Evolutionary conservation across 2,888 invertebrate species (phyloP), one percentile per base, ranked within the genome.

Genomic region (Escarpia spicata): DNA sequence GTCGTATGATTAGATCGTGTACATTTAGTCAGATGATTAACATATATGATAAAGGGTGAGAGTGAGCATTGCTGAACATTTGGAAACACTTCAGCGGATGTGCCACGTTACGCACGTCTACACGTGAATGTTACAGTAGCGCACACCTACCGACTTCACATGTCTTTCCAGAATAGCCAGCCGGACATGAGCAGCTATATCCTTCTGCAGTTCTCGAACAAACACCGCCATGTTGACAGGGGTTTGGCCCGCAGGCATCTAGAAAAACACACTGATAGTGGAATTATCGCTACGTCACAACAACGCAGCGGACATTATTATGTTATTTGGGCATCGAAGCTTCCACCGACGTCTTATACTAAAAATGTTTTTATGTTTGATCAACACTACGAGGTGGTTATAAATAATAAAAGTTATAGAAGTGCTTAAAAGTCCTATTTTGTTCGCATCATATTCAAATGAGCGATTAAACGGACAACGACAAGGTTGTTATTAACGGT

Each of bases 111-210:
- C 75, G 26, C 26, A n/a, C 19, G 75, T 15, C 75, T 75, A 26
- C 75, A 75, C 75, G 15, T 75, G 6, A 75, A 75, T 75, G 19
- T 26, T 75, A 75, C 75, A 26, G 75, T 75, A n/a, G 75, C 19
- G n/a, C 3, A 37, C 75, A 75, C 91, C 31, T 52, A 91, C 91
- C 91, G 37, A 91, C 45, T 91, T 91, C 52, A 45, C 91, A 91
- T 19, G 44, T 15, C 31, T 45, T 91, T 4, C 91, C 91, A 43
- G 37, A 37, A 58, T 52, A 91, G 15, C 91, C 91, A 2, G n/a
- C n/a, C 15, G 10, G 44, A n/a, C 91, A 91, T 26, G 19, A 15
- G 58, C 91, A 91, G 37, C 37, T 19, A 45, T 45, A 91, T 3
- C 45, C 91, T 19, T 10, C 37, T 12, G 43, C 45, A 26, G 52